Percentiles rank a stretch among this genome's conserved stretches.
These are phyloP conservation scores for Lottia gigantea DNA, from an alignment of 2,888 invertebrate species.

Conservation along the genomic window DNA sequence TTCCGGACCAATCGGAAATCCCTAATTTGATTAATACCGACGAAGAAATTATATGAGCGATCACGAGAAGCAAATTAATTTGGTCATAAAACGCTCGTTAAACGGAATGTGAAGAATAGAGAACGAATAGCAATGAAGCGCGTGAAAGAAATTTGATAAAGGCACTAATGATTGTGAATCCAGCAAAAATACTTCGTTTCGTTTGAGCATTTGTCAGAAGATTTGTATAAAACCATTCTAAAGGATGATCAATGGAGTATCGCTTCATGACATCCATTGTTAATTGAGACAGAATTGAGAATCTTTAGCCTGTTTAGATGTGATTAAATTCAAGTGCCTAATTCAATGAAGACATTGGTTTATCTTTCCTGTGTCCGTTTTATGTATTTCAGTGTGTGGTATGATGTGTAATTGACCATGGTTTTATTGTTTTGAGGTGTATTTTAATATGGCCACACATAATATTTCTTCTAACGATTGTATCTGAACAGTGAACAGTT, in stretches of 20 bases:
- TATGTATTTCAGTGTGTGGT: too few relatives aligned
- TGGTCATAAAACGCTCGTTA: slow-evolving; percentile 11
- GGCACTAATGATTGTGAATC: slow-evolving; percentile 5
- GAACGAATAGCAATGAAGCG: slow-evolving; percentile 8
- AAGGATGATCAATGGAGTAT: slow-evolving; percentile 2
- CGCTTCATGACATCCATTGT: slow-evolving; percentile 8
- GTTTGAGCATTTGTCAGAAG: slow-evolving; percentile 10
- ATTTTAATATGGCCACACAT: too few relatives aligned
- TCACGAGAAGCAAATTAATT: slow-evolving; percentile 8
- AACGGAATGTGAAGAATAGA: not conserved
- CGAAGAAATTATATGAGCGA: slow-evolving; percentile 8
- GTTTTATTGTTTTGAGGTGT: too few relatives aligned
- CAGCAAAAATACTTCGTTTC: slow-evolving; percentile 3
- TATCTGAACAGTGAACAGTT: too few relatives aligned
- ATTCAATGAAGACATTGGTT: not conserved
- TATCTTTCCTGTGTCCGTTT: too few relatives aligned
- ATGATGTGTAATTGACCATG: too few relatives aligned
- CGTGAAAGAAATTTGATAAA: slow-evolving; percentile 7
- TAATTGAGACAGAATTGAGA: not conserved
- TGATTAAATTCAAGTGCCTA: not conserved
- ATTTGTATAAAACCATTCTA: slow-evolving; percentile 8
- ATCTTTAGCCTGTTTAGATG: slow-evolving; percentile 1
- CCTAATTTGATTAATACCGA: slow-evolving; percentile 7
- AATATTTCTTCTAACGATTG: too few relatives aligned
- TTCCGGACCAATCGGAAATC: slow-evolving; percentile 9